Conservation (phyloP, 2,888 invertebrate species). For the Endotricha flammealis region DNA sequence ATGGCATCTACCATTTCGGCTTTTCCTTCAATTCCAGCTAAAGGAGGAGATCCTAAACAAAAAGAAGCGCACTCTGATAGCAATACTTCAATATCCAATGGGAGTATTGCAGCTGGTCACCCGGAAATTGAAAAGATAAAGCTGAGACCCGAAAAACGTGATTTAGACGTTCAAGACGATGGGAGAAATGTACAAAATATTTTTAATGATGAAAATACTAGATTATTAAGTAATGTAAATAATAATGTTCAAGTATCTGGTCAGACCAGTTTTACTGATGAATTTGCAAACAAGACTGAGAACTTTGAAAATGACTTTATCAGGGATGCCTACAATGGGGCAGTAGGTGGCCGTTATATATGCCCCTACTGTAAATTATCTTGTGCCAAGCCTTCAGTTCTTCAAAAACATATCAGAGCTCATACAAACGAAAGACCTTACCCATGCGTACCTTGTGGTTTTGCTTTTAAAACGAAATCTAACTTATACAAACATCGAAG, state of each 20-base stretch:
- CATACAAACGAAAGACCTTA: constrained; percentile 96
- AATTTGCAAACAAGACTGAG: constrained; percentile 77
- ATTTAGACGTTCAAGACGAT: constrained; percentile 37
- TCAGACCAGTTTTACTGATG: constrained; percentile 74
- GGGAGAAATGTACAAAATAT: constrained; percentile 77
- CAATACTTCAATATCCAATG: constrained; percentile 58
- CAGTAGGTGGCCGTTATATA: constrained; percentile 83
- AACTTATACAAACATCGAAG: constrained; percentile 94
- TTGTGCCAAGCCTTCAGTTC: constrained; percentile 95
- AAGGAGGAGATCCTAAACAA: constrained; percentile 48
- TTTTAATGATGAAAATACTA: constrained; percentile 66
- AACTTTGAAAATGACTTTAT: constrained; percentile 74
- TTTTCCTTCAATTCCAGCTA: constrained; percentile 50
- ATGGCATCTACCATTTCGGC: constrained; percentile 81
- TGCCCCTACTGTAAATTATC: constrained; percentile 93
- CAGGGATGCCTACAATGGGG: constrained; percentile 65
- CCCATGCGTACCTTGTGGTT: constrained; percentile 92
- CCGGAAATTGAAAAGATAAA: constrained; percentile 71
- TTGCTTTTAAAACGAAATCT: constrained; percentile 96
- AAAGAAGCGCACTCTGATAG: constrained; percentile 51
- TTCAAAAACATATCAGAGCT: constrained; percentile 95
- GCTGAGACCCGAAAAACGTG: constrained; percentile 42
- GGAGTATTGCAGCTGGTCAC: constrained; percentile 67
- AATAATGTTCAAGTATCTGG: constrained; percentile 70
- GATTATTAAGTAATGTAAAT: constrained; percentile 71